These are phyloP conservation scores for Nomada ferruginata DNA, from an alignment of 2,888 invertebrate genomes.

Conservation along the genomic window DNA sequence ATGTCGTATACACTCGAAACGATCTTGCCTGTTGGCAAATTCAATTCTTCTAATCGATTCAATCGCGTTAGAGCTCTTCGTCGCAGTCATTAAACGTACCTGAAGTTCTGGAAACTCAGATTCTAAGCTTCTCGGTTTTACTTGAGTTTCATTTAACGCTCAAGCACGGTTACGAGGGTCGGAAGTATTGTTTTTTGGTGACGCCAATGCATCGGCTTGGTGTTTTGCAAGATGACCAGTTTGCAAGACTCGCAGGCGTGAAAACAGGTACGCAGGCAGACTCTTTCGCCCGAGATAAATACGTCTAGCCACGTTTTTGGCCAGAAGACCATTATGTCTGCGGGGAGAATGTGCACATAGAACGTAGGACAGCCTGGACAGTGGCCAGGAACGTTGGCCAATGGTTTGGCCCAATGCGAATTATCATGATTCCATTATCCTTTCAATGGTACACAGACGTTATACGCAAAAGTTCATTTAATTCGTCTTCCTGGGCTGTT, in stretches of 20 bases:
- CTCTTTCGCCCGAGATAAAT: conserved; percentile 68
- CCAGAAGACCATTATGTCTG: conserved; percentile 65
- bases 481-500: neutral
- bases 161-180: too few relatives aligned
- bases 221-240: conserved; percentile 48
- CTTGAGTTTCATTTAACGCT: too few relatives aligned
- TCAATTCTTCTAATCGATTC: too few relatives aligned
- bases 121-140: too few relatives aligned
- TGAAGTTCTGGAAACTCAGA: too few relatives aligned
- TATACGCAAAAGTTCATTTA: conserved; percentile 21
- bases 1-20: too few relatives aligned
- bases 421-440: conserved; percentile 74
- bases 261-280: conserved; percentile 57
- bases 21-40: too few relatives aligned
- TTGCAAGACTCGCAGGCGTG: conserved; percentile 43
- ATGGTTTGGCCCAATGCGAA: conserved; percentile 60
- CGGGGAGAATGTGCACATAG: conserved; percentile 45
- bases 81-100: too few relatives aligned
- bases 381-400: conserved; percentile 76
- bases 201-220: conserved; percentile 13
- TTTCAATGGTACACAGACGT: conserved; percentile 56
- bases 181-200: neutral
- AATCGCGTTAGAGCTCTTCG: too few relatives aligned
- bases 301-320: conserved; percentile 75
- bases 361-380: conserved; percentile 71